phyloP scores from a whole-genome alignment of 53 echinoderm and acorn worm species.

The Holothuria leucospilota region DNA sequence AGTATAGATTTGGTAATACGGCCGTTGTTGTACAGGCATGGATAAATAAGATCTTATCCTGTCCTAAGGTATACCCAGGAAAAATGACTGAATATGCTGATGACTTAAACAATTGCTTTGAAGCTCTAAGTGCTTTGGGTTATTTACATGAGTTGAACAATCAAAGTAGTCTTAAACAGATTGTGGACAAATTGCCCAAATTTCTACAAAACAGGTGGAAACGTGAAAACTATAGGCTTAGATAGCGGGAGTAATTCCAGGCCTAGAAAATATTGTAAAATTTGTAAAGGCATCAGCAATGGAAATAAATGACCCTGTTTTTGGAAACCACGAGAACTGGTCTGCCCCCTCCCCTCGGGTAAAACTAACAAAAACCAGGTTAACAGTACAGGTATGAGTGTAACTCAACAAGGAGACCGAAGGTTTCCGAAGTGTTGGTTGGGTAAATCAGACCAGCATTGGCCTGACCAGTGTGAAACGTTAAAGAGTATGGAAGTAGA shows the following conservation, averaged over 20 bases:
- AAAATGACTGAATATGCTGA: constrained; percentile 34
- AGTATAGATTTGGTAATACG: constrained; percentile 50
- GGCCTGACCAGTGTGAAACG: constrained; percentile 39
- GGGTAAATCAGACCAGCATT: constrained; percentile 45
- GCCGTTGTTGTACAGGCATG: constrained; percentile 38
- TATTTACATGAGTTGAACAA: constrained; percentile 49
- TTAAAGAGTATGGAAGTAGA: constrained; percentile 40
- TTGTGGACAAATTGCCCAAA: constrained; percentile 48
- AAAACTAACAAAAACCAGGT: constrained; percentile 13
- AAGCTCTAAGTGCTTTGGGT: constrained; percentile 29
- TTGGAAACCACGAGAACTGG: constrained; percentile 39
- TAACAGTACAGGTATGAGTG: constrained; percentile 7
- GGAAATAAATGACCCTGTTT: constrained; percentile 61
- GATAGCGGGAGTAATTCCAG: constrained; percentile 32
- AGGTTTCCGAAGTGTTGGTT: constrained; percentile 32
- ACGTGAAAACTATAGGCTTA: constrained; percentile 47
- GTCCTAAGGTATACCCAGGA: constrained; percentile 10
- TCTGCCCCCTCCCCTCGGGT: not conserved
- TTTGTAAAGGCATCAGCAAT: constrained; percentile 58
- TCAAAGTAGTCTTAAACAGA: constrained; percentile 41
- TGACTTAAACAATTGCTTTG: constrained; percentile 45
- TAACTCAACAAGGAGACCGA: constrained; percentile 6
- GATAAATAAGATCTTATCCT: constrained; percentile 1
- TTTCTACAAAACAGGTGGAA: constrained; percentile 61
- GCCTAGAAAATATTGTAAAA: constrained; percentile 50